phyloP scores from a whole-genome alignment of 2,797 vertebrate genomes.

The Pelochelys cantorii region DNA sequence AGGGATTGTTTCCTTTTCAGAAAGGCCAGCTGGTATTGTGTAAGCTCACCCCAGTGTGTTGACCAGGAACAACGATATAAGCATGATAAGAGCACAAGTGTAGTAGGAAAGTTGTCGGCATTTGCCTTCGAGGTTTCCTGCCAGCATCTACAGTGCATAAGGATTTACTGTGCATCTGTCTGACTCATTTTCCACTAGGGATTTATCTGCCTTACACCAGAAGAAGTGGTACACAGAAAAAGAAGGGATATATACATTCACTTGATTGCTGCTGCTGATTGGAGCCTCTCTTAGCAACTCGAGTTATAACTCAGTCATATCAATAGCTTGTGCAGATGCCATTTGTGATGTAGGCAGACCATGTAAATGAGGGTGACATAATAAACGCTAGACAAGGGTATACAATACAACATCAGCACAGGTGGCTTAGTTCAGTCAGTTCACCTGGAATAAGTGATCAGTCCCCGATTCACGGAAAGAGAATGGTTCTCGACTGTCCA shows the following conservation, averaged over 20 bases:
- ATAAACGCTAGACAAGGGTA: not conserved
- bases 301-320: not conserved
- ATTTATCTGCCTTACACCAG: not conserved
- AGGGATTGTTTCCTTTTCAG: not conserved
- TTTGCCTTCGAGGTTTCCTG: not conserved
- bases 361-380: not conserved
- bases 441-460: not conserved
- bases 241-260: not conserved
- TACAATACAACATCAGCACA: not conserved
- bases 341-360: not conserved
- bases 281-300: not conserved
- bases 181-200: not conserved
- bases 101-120: not conserved
- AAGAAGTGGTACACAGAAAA: not conserved
- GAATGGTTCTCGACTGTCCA: not conserved
- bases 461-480: not conserved
- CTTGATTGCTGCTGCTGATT: not conserved
- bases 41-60: not conserved
- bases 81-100: not conserved
- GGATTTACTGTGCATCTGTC: not conserved
- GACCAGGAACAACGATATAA: not conserved
- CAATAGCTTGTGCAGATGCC: not conserved
- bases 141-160: not conserved
- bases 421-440: not conserved
- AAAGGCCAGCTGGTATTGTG: not conserved